These are phyloP conservation scores for Pseudanteris insignis DNA, from an alignment of 2,888 invertebrate genomes.

Conservation along the genomic window DNA sequence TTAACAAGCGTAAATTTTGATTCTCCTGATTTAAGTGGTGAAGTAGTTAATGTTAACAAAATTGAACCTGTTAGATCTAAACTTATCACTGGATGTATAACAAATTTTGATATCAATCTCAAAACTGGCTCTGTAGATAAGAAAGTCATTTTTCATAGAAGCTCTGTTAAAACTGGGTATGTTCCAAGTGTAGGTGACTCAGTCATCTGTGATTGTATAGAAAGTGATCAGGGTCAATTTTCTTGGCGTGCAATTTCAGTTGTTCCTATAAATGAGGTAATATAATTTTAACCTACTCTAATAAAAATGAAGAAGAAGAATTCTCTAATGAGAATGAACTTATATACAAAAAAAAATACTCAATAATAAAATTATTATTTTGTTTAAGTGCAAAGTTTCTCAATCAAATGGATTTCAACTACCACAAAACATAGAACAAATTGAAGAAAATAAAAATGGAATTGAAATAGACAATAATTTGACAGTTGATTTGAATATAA, in stretches of 20 bases:
- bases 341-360: constrained; percentile 10
- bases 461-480: constrained; percentile 69
- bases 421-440: constrained; percentile 45
- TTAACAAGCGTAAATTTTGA: constrained; percentile 72
- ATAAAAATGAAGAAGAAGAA: no score
- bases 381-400: no score
- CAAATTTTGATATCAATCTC: constrained; percentile 59
- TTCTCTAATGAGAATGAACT: no score
- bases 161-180: constrained; percentile 69
- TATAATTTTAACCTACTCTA: no score
- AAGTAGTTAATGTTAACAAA: constrained; percentile 72
- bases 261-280: constrained; percentile 51
- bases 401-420: constrained; percentile 19
- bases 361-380: not conserved
- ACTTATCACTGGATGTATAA: constrained; percentile 68
- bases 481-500: constrained; percentile 64
- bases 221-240: constrained; percentile 73
- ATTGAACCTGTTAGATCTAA: constrained; percentile 73
- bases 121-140: constrained; percentile 70
- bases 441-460: constrained; percentile 65
- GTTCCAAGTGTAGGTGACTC: constrained; percentile 72
- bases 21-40: constrained; percentile 67
- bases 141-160: constrained; percentile 71
- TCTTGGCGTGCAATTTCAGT: constrained; percentile 72
- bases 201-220: constrained; percentile 76